Conservation (phyloP, 2,888 invertebrate genomes). For the Agelastica alni region DNA sequence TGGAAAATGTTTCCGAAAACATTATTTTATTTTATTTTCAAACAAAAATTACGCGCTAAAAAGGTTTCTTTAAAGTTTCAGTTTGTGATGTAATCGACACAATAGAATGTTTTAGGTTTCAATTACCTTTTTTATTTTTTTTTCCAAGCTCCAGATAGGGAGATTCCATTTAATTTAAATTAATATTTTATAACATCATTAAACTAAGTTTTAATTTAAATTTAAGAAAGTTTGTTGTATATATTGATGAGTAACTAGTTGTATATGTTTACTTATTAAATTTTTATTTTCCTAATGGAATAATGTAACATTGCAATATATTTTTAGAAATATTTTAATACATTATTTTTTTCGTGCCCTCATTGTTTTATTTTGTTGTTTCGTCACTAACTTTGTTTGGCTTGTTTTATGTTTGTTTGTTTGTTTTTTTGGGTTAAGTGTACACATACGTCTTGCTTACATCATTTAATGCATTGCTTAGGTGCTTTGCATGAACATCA, state of each 20-base stretch:
- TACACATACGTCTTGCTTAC: constrained; percentile 4
- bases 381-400: constrained; percentile 21
- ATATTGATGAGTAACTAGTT: constrained; percentile 8
- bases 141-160: no score
- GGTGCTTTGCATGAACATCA: constrained; percentile 17
- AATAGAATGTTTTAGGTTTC: no score
- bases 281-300: constrained; percentile 23
- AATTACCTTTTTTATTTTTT: no score
- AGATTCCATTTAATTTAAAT: no score
- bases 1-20: no score
- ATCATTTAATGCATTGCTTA: constrained; percentile 3
- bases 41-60: no score
- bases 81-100: no score
- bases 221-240: constrained; percentile 9
- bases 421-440: constrained; percentile 17
- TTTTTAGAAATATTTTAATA: constrained; percentile 32
- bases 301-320: constrained; percentile 22
- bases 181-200: no score
- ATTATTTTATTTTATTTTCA: no score
- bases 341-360: constrained; percentile 23
- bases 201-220: no score
- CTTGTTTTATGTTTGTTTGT: constrained; percentile 21
- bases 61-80: no score
- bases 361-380: constrained; percentile 32
- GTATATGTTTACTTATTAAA: constrained; percentile 24